These are phyloP conservation scores for Pteropus alecto DNA, from an alignment of 2,113 vertebrate species.

Conservation along the genomic window DNA sequence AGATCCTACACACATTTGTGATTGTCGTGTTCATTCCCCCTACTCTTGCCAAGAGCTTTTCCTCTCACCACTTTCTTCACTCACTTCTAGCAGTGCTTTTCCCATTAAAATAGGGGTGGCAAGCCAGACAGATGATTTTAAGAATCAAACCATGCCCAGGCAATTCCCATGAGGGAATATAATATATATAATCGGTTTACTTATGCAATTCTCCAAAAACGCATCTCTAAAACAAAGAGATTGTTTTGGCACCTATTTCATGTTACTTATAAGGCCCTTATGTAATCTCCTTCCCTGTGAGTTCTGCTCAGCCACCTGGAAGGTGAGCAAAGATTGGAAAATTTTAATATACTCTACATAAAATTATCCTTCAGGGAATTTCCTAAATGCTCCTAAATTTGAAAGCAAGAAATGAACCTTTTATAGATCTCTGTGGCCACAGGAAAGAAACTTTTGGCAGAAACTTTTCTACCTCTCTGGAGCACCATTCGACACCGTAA, in stretches of 20 bases:
- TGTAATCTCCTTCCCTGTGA: slow-evolving; percentile 45
- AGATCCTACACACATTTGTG: background rate
- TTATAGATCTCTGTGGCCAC: background rate
- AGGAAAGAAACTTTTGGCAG: slow-evolving; percentile 15
- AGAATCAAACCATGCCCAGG: background rate
- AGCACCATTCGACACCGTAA: slow-evolving; percentile 24
- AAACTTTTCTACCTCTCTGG: slow-evolving; percentile 9
- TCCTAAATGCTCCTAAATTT: slow-evolving; percentile 53
- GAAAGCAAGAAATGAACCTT: slow-evolving; percentile 56
- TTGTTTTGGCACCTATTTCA: slow-evolving; percentile 34
- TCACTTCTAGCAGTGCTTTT: background rate
- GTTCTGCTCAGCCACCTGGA: slow-evolving; percentile 29
- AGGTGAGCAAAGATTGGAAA: slow-evolving; percentile 17
- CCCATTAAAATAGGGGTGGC: background rate
- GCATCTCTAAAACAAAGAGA: slow-evolving; percentile 47
- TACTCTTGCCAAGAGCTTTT: background rate
- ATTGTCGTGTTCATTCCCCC: background rate
- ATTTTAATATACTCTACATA: slow-evolving; percentile 61
- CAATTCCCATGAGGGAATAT: background rate
- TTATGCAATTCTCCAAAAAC: slow-evolving; percentile 47
- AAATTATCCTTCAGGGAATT: slow-evolving; percentile 58
- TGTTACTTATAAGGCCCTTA: slow-evolving; percentile 44
- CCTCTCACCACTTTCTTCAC: background rate
- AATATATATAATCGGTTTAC: background rate
- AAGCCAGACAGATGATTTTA: background rate